Evolutionary conservation across 2,888 invertebrate species (phyloP).

Genomic region (Keiferia lycopersicella): DNA sequence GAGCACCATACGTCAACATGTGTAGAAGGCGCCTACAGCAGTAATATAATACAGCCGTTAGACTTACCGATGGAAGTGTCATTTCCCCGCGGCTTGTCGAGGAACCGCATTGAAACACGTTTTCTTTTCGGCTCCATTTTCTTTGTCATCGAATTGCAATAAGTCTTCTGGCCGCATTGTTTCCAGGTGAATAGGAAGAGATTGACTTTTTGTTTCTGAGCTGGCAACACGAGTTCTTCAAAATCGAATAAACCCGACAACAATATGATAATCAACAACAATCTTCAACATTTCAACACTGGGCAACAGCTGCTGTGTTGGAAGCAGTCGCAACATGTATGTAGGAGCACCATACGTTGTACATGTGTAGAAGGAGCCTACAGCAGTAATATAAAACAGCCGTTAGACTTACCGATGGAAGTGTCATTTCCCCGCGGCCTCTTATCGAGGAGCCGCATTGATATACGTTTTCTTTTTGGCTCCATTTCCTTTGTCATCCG

Average conservation of each 20-base stretch:
- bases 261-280: too few species aligned
- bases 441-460: neutral
- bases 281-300: too few species aligned
- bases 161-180: constrained; percentile 27
- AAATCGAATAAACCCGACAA: too few species aligned
- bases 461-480: constrained; percentile 18
- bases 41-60: neutral
- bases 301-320: too few species aligned
- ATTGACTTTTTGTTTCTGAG: too few species aligned
- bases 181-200: constrained; percentile 21
- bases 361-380: too few species aligned
- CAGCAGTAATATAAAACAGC: neutral
- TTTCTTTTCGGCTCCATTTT: constrained; percentile 27
- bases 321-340: too few species aligned
- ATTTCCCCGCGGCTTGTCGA: neutral
- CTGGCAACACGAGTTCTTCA: too few species aligned
- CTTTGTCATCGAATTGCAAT: constrained; percentile 26
- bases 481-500: constrained; percentile 30
- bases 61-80: neutral
- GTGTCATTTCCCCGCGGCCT: neutral
- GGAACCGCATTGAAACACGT: constrained; percentile 17
- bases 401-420: neutral
- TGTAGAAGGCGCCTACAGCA: too few species aligned
- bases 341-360: too few species aligned
- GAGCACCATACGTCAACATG: too few species aligned